Percentiles rank a stretch among this genome's conserved stretches.
Evolutionary conservation across 1,140 invertebrate genomes (phyloP).

Genomic region (Coelopa frigida): DNA sequence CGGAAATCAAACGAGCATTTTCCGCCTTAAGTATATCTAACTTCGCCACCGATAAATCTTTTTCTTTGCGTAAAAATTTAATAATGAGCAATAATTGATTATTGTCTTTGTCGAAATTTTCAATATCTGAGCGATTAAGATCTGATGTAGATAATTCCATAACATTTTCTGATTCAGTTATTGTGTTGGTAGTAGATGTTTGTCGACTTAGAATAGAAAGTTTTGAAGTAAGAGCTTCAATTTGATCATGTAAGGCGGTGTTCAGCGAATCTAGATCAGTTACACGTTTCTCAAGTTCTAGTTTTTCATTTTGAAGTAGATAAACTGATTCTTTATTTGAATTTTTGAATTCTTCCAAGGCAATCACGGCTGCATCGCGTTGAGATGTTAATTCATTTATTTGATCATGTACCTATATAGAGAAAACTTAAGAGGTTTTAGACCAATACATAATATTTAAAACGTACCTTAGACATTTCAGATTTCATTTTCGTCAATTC

Average conservation of each 20-base stretch:
- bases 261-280: slow-evolving; percentile 72
- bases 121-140: slow-evolving; percentile 56
- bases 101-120: slow-evolving; percentile 61
- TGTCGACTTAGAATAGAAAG: slow-evolving; percentile 57
- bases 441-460: too few relatives aligned
- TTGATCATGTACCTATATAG: slow-evolving; percentile 45
- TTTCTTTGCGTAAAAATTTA: slow-evolving; percentile 82
- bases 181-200: too few relatives aligned
- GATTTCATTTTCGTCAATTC: slow-evolving; percentile 63
- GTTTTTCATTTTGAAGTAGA: slow-evolving; percentile 56
- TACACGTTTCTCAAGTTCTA: slow-evolving; percentile 57
- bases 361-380: slow-evolving; percentile 47
- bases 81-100: slow-evolving; percentile 82
- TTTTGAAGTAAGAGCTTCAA: slow-evolving; percentile 73
- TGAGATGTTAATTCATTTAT: slow-evolving; percentile 53
- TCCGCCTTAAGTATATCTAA: slow-evolving; percentile 77
- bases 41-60: slow-evolving; percentile 77
- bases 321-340: slow-evolving; percentile 60
- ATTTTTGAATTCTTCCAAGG: slow-evolving; percentile 53
- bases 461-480: slow-evolving; percentile 46
- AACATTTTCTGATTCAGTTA: too few relatives aligned
- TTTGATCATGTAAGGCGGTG: slow-evolving; percentile 69
- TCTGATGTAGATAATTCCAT: too few relatives aligned
- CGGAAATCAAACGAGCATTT: slow-evolving; percentile 66
- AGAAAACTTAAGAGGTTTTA: too few relatives aligned